A percentile compares a stretch with the other conserved stretches of the same genome.
Evolutionary conservation across 2,888 invertebrate genomes (phyloP).

Genomic region (Caprella mutica): DNA sequence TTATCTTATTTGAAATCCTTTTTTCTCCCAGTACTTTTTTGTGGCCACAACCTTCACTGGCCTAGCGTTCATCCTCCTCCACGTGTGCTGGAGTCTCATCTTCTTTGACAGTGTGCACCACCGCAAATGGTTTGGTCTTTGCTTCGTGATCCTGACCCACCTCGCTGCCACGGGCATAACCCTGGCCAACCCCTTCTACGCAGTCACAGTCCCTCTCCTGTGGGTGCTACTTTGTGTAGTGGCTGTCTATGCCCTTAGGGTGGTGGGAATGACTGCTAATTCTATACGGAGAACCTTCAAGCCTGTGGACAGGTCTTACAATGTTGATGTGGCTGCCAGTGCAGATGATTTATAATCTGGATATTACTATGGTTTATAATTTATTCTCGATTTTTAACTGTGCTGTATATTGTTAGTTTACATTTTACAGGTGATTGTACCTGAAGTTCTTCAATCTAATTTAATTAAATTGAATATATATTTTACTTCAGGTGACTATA

Average conservation of each 20-base stretch:
- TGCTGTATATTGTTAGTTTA: no score
- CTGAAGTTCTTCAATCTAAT: no score
- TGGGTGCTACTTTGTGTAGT: conserved; percentile 56
- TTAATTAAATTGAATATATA: no score
- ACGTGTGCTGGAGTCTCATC: conserved; percentile 90
- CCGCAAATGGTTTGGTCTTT: conserved; percentile 55
- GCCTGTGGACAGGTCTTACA: conserved; percentile 1
- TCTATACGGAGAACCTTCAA: conserved; percentile 16
- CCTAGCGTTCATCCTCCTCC: conserved; percentile 76
- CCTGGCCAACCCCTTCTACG: conserved; percentile 60
- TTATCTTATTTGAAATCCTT: no score
- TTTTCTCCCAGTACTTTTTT: conserved; percentile 60
- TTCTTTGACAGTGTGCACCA: conserved; percentile 74
- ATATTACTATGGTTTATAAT: no score
- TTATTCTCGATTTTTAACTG: no score
- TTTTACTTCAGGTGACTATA: no score
- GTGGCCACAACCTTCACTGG: conserved; percentile 76
- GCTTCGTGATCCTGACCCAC: conserved; percentile 64
- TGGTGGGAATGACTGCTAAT: conserved; percentile 23
- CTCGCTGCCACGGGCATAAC: conserved; percentile 67
- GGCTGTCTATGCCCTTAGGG: conserved; percentile 38
- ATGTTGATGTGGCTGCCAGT: neutral
- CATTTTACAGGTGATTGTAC: no score
- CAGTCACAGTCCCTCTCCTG: conserved; percentile 56
- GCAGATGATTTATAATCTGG: no score